Base-by-base conservation (phyloP, 2,888 invertebrate genomes). In the Calameuta idolon region DNA sequence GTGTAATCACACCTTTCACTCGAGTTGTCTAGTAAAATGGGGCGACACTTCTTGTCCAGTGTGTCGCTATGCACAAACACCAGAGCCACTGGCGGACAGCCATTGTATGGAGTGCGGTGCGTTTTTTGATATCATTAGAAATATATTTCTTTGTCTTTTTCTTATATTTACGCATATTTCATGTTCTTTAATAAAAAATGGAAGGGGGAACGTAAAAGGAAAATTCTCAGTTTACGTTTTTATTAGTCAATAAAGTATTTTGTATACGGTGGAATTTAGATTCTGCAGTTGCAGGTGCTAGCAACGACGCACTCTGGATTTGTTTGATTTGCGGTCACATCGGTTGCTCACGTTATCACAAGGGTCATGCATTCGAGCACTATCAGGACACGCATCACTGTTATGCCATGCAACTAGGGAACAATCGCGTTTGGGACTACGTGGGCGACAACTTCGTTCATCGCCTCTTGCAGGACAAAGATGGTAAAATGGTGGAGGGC, bases 391-490 rank as follows among this genome's bases (percentile, higher is more conserved):
- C 99, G 0, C 97, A 98, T 85, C 99, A 99, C 92, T 98, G 98
- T 31, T 99, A 98, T 89, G 98, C 99, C 9, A 94, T 99, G 93
- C 98, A 99, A 90, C 92, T 99, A 79, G 99, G 98, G 1, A 98
- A 97, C 73, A 98, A 98, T 89, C 94, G 98, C 76, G 99, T 99
- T 0, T 99, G 99, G 99, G 99, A 99, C 90, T 99, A 99, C 91
- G 98, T 98, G 76, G 99, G 99, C 85, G 98, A 98, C 92, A 98
- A 97, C 92, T 98, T 98, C 92, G 98, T 98, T 12, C 98, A 98
- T 92, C 95, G 99, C 23, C 93, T 99, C 69, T 95, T 99, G 34
- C 99, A 99, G 92, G 99, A 98, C 92, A 98, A 99, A 92, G 99
- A 99, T 92, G 99, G 99, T 34, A 99, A 99, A 92, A 93, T 99